phyloP scores from a whole-genome alignment of 2,888 invertebrate genomes.

The Pseudococcus viburni region DNA sequence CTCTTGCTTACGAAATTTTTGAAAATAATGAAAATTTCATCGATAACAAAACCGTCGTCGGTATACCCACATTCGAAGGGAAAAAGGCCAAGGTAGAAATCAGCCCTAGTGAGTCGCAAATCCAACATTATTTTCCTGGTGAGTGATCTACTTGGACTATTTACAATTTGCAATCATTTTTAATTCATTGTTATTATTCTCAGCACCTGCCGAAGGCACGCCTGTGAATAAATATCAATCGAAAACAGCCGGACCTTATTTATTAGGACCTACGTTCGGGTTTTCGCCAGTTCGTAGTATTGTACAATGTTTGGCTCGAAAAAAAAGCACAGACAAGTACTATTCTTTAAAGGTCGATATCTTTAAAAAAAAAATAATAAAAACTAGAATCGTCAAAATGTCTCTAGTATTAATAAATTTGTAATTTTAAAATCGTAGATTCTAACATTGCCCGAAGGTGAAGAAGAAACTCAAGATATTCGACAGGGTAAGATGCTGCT shows the following conservation, averaged over 20 bases:
- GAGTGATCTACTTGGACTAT: neutral
- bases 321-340: constrained; percentile 80
- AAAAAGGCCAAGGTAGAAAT: constrained; percentile 39
- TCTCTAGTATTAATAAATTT: neutral
- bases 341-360: constrained; percentile 78
- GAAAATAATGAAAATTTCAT: constrained; percentile 58
- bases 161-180: neutral
- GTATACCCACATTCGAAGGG: constrained; percentile 54
- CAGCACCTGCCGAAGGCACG: constrained; percentile 55
- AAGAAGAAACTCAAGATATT: constrained; percentile 81
- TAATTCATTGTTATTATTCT: neutral
- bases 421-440: constrained; percentile 72
- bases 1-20: constrained; percentile 43
- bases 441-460: constrained; percentile 70
- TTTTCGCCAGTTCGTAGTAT: constrained; percentile 84
- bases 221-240: constrained; percentile 39
- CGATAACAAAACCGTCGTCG: constrained; percentile 8
- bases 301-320: constrained; percentile 82
- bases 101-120: neutral
- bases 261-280: constrained; percentile 80
- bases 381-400: neutral
- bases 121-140: constrained; percentile 37
- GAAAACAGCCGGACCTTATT: constrained; percentile 77
- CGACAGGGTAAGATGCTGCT: constrained; percentile 84
- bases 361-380: constrained; percentile 47